A percentile compares a stretch with the other conserved stretches of the same genome.
phyloP scores from a whole-genome alignment of 2,888 invertebrate species.

The Ornithoptera alexandrae region DNA sequence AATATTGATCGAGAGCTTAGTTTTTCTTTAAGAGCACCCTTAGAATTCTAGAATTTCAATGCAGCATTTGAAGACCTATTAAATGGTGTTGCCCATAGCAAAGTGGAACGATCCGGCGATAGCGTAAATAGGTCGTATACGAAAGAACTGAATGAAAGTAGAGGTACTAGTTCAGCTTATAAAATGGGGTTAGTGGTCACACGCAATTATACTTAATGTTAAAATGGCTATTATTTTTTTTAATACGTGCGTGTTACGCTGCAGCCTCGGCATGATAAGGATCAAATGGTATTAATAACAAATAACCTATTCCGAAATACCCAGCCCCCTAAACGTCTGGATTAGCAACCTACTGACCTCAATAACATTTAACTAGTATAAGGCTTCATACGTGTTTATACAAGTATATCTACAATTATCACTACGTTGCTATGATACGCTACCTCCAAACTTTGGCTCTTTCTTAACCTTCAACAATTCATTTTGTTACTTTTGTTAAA shows the following conservation, averaged over 20 bases:
- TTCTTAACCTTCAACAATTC: conserved; percentile 24
- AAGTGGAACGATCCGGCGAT: conserved; percentile 73
- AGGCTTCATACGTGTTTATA: conserved; percentile 8
- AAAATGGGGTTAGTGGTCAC: conserved; percentile 70
- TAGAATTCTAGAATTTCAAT: conserved; percentile 5
- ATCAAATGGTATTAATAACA: conserved; percentile 26
- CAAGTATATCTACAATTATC: conserved; percentile 12
- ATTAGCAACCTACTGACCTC: conserved; percentile 26
- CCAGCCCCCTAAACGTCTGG: conserved; percentile 18
- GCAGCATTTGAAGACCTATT: conserved; percentile 44
- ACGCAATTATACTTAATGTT: conserved; percentile 55
- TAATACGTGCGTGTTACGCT: conserved; percentile 32
- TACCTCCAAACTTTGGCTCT: conserved; percentile 22
- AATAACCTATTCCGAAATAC: conserved; percentile 20
- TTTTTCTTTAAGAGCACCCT: neutral
- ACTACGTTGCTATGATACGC: conserved; percentile 32
- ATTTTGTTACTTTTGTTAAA: no score
- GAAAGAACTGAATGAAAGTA: conserved; percentile 60
- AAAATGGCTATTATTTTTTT: conserved; percentile 29
- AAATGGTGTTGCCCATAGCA: conserved; percentile 44
- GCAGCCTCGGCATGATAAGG: conserved; percentile 19
- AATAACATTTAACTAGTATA: conserved; percentile 4
- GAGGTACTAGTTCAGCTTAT: conserved; percentile 59
- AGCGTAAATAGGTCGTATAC: conserved; percentile 70
- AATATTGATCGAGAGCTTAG: no score